phyloP scores from a whole-genome alignment of 2,797 vertebrate species.

The Chromobotia macracanthus region DNA sequence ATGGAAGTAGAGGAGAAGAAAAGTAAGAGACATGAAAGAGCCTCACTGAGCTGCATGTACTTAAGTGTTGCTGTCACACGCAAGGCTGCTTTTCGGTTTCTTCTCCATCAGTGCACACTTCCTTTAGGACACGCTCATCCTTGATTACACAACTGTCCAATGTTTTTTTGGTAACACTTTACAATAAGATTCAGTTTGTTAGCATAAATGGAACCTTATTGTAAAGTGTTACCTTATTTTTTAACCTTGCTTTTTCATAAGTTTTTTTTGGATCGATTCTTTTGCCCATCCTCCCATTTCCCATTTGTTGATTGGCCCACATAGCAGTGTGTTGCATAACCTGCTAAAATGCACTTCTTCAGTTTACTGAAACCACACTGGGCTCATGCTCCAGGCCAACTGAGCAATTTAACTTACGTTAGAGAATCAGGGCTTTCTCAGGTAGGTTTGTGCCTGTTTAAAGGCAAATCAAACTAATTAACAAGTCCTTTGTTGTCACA shows the following conservation, averaged over 20 bases:
- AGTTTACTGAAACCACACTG: background rate
- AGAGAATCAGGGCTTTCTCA: no score
- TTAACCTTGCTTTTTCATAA: no score
- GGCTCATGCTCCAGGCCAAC: background rate
- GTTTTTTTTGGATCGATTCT: background rate
- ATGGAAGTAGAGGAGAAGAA: constrained; percentile 99
- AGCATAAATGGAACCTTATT: no score
- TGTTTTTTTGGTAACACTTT: no score
- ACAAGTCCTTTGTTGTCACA: background rate
- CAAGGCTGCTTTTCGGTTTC: no score
- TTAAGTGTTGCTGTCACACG: no score
- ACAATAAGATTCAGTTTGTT: no score
- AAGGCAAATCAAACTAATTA: background rate
- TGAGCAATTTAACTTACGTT: background rate
- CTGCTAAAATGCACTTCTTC: constrained; percentile 12
- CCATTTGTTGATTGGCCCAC: background rate
- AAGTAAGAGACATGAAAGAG: constrained; percentile 72
- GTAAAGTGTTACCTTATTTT: no score
- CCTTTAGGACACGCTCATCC: no score
- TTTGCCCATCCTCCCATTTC: background rate
- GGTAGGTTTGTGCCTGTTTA: background rate
- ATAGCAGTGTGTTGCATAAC: constrained; percentile 27
- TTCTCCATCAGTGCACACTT: no score
- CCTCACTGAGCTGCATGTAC: no score
- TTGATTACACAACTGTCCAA: no score